Percentiles rank a stretch among this genome's conserved stretches.
These are phyloP conservation scores for Tichodroma muraria DNA, from an alignment of 2,113 vertebrate genomes.

Conservation along the genomic window DNA sequence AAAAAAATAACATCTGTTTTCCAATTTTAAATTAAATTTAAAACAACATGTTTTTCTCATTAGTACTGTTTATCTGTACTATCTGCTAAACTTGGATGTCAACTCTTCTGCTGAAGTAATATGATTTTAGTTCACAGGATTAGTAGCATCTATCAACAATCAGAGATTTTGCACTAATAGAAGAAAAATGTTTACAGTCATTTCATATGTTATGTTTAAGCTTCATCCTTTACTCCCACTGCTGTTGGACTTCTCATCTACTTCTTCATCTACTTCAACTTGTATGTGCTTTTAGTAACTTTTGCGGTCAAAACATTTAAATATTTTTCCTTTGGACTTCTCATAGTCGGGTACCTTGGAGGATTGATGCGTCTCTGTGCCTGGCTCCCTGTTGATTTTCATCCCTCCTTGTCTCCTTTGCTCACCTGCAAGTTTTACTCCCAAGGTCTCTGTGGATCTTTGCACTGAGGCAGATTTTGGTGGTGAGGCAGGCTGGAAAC, in stretches of 20 bases:
- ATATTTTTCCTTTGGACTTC: neutral
- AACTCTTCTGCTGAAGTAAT: slow-evolving; percentile 41
- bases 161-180: neutral
- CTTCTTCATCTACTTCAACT: neutral
- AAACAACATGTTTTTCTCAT: slow-evolving; percentile 54
- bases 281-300: neutral
- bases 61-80: slow-evolving; percentile 43
- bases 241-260: neutral
- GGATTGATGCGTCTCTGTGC: neutral
- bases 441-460: neutral
- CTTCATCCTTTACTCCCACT: neutral
- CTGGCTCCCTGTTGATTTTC: neutral
- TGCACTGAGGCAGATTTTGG: neutral
- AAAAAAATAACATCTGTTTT: slow-evolving; percentile 49
- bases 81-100: slow-evolving; percentile 54
- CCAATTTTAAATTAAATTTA: slow-evolving; percentile 56
- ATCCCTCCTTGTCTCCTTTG: neutral
- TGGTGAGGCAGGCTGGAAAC: neutral
- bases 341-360: neutral
- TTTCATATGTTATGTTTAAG: neutral
- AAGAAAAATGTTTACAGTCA: slow-evolving; percentile 2
- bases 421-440: neutral
- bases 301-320: neutral
- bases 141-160: slow-evolving; percentile 39
- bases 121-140: slow-evolving; percentile 39